Evolutionary conservation across 2,797 vertebrate genomes (phyloP).

Genomic region (Poliocrania exsul): DNA sequence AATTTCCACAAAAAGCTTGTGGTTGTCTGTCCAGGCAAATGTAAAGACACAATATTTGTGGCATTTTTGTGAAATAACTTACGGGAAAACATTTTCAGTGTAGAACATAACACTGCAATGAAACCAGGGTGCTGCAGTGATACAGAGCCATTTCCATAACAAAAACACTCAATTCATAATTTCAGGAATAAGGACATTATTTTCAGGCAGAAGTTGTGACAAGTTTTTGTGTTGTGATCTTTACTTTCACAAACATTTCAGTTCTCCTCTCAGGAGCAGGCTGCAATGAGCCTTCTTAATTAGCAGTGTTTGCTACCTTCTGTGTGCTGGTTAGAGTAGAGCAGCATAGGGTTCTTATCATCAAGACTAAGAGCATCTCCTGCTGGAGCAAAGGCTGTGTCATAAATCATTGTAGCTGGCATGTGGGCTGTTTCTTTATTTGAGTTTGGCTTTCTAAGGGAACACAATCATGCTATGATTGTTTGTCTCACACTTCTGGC

Average conservation of each 20-base stretch:
- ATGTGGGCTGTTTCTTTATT: background rate
- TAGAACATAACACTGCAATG: background rate
- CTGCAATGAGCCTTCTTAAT: background rate
- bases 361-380: background rate
- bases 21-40: background rate
- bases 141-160: background rate
- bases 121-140: background rate
- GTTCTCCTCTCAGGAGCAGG: background rate
- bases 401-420: background rate
- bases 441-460: background rate
- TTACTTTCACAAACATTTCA: background rate
- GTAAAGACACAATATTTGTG: background rate
- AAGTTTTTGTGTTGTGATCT: background rate
- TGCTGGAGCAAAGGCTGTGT: background rate
- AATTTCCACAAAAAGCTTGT: background rate
- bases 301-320: background rate
- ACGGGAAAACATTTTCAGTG: background rate
- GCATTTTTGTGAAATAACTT: background rate
- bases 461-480: background rate
- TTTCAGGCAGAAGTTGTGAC: background rate
- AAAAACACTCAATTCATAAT: background rate
- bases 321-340: background rate
- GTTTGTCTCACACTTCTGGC: background rate
- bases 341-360: background rate
- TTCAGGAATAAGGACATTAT: background rate